Conservation (phyloP, 2,888 invertebrate species). For the Drosophila stalkeri region DNA sequence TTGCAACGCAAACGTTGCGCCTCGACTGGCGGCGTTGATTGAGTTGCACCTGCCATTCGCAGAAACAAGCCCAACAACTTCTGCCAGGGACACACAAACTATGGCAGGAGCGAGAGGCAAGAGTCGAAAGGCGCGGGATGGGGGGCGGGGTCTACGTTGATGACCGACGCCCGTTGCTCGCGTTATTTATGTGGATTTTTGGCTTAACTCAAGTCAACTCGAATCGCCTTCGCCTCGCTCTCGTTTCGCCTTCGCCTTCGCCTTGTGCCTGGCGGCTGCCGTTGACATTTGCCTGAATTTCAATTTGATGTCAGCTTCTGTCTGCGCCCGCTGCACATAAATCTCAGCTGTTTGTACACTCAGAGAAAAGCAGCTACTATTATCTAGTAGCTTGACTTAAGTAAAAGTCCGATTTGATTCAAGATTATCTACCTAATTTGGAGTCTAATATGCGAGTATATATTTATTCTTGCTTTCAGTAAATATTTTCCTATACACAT, state of each 20-base stretch:
- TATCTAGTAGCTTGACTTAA: background rate
- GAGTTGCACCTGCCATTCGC: conserved; percentile 82
- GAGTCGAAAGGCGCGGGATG: too few species aligned
- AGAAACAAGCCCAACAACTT: conserved; percentile 72
- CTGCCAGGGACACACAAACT: conserved; percentile 29
- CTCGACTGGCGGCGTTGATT: conserved; percentile 68
- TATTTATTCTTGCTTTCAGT: background rate
- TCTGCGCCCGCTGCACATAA: conserved; percentile 63
- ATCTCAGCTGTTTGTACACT: conserved; percentile 52
- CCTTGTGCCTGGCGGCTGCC: conserved; percentile 43
- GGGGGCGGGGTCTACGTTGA: conserved; percentile 17
- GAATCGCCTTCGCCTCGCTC: conserved; percentile 9
- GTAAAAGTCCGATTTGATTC: background rate
- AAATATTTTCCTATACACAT: background rate
- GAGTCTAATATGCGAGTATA: background rate
- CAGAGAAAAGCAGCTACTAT: background rate
- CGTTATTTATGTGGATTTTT: conserved; percentile 79
- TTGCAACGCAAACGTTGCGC: conserved; percentile 46
- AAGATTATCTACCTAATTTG: background rate
- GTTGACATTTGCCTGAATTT: conserved; percentile 80
- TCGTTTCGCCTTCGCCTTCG: background rate
- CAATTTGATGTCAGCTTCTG: conserved; percentile 71
- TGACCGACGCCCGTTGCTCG: conserved; percentile 62
- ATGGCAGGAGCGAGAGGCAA: background rate
- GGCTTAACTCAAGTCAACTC: conserved; percentile 41